Evolutionary conservation across 2,888 invertebrate genomes (phyloP).

Genomic region (Amphimallon solstitiale): DNA sequence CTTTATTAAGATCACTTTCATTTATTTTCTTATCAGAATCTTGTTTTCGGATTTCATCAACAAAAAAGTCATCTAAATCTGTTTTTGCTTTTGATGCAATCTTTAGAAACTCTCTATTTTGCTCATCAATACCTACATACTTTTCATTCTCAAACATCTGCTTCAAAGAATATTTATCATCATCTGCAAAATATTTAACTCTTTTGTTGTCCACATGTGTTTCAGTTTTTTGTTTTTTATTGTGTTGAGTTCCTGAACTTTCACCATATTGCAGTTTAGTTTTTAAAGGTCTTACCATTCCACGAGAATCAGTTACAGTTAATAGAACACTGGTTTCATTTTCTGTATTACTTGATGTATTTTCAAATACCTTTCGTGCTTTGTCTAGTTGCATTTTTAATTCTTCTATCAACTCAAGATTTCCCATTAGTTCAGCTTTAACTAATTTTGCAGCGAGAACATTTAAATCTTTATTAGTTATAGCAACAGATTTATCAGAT

Average conservation of each 20-base stretch:
- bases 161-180: conserved; percentile 86
- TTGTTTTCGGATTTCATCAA: conserved; percentile 78
- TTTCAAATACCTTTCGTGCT: conserved; percentile 67
- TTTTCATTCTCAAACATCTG: conserved; percentile 88
- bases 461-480: conserved; percentile 88
- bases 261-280: conserved; percentile 60
- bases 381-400: conserved; percentile 79
- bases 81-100: conserved; percentile 75
- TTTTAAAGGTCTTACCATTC: conserved; percentile 69
- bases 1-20: conserved; percentile 71
- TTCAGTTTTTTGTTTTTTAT: conserved; percentile 68
- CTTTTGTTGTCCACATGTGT: conserved; percentile 81
- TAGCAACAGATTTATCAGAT: conserved; percentile 46
- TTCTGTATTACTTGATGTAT: conserved; percentile 51
- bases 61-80: conserved; percentile 87
- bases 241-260: conserved; percentile 62
- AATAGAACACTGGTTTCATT: conserved; percentile 69
- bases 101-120: conserved; percentile 82
- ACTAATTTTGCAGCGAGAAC: conserved; percentile 88
- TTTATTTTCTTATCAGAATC: conserved; percentile 71
- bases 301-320: conserved; percentile 74
- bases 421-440: conserved; percentile 94
- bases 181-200: conserved; percentile 87
- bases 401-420: conserved; percentile 73
- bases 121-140: conserved; percentile 80